Evolutionary conservation across 2,797 vertebrate genomes (phyloP).

Genomic region (Amphiprion clarkii): DNA sequence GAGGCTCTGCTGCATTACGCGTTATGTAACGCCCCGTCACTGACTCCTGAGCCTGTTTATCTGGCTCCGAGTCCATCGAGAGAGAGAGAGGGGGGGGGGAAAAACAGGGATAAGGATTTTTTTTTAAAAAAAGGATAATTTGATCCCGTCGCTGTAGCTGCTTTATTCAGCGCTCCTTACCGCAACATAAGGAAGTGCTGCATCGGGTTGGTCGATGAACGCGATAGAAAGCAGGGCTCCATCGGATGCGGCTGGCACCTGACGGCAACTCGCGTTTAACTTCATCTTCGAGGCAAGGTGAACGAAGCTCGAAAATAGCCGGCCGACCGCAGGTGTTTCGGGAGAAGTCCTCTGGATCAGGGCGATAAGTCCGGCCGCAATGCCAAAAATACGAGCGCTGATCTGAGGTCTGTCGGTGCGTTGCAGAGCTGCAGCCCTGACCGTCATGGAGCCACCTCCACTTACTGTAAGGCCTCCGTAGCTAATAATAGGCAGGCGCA

Average conservation of each 20-base stretch:
- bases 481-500: slow-evolving; percentile 81
- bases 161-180: slow-evolving; percentile 70
- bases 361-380: slow-evolving; percentile 13
- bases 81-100: background rate
- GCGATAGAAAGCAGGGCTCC: slow-evolving; percentile 76
- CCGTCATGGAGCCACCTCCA: slow-evolving; percentile 71
- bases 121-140: too few relatives aligned
- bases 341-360: slow-evolving; percentile 29
- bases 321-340: slow-evolving; percentile 40
- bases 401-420: slow-evolving; percentile 36
- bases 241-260: slow-evolving; percentile 82
- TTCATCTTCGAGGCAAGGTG: slow-evolving; percentile 79
- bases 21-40: slow-evolving; percentile 83
- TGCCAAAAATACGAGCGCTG: slow-evolving; percentile 18
- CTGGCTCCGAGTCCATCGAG: slow-evolving; percentile 30
- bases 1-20: slow-evolving; percentile 80
- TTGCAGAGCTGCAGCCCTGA: slow-evolving; percentile 71
- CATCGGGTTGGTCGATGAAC: slow-evolving; percentile 78
- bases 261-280: slow-evolving; percentile 74
- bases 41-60: slow-evolving; percentile 77
- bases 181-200: slow-evolving; percentile 85
- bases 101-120: background rate
- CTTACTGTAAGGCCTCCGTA: slow-evolving; percentile 69
- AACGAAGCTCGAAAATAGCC: slow-evolving; percentile 43
- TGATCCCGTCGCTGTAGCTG: background rate